Evolutionary conservation across 2,888 invertebrate genomes (phyloP), one percentile per base, ranked within the genome.

Genomic region (Calliopum simillimum): DNA sequence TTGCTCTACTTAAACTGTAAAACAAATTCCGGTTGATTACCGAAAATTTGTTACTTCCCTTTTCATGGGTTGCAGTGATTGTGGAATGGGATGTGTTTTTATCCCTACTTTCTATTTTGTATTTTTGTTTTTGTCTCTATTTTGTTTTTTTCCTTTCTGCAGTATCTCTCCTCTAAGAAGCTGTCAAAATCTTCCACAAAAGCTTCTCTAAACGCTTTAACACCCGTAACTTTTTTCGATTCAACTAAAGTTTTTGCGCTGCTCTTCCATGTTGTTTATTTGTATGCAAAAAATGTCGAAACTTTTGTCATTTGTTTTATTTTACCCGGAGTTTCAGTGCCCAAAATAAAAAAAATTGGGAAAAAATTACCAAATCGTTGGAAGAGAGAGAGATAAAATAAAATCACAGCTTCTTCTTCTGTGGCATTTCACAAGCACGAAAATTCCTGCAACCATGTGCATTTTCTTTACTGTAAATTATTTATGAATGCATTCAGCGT

Each of bases 401-500:
- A 33, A 33, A 33, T 33, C 33, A 33, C 33, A 33, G 8, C 33
- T 33, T 33, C 33, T 33, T 5, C 5, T 25, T 25, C 8, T 6
- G 33, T 8, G 8, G 33, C 33, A 33, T 33, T 33, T 33, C 33
- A 33, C 25, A 33, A n/a, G n/a, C 33, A 33, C 8, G 8, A 33
- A 33, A 33, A 33, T 33, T 33, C n/a, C n/a, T 33, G 33, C 33
- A 33, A 8, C 33, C 0, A 6, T 33, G 8, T 33, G 33, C 33
- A 33, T 33, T 33, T 33, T 8, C 33, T 8, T n/a, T n/a, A n/a
- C n/a, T 8, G 33, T 33, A 59, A 67, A 67, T 59, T 67, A n/a
- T 47, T 67, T 67, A 67, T 59, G 46, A 58, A 67, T 59, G 67
- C 58, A 67, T 49, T 67, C 56, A 56, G 25, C 6, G 56, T 56